phyloP scores from a whole-genome alignment of 2,797 vertebrate genomes.

The Neopelma chrysocephalum region DNA sequence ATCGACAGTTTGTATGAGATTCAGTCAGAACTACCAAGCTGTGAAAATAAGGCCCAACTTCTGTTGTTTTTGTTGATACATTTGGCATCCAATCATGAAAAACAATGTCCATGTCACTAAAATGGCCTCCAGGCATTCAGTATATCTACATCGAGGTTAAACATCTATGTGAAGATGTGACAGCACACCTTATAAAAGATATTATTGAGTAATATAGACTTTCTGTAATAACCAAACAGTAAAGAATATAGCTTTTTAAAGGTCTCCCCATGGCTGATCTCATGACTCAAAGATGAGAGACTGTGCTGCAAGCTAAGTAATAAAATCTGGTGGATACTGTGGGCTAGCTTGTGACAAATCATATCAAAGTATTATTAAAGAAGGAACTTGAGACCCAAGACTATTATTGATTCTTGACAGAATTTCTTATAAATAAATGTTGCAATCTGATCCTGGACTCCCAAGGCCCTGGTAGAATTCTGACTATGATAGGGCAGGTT shows the following conservation, averaged over 20 bases:
- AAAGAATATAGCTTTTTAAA: slow-evolving; percentile 87
- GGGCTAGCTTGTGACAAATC: slow-evolving; percentile 91
- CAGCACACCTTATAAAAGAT: slow-evolving; percentile 84
- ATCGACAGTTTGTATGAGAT: slow-evolving; percentile 76
- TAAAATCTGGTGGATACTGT: slow-evolving; percentile 87
- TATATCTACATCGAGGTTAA: slow-evolving; percentile 83
- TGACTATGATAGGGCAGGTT: slow-evolving; percentile 79
- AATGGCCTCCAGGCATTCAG: slow-evolving; percentile 79
- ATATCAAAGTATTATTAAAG: slow-evolving; percentile 95
- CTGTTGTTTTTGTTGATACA: slow-evolving; percentile 79
- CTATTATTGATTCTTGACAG: slow-evolving; percentile 93
- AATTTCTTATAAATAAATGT: slow-evolving; percentile 89
- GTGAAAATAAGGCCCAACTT: slow-evolving; percentile 75
- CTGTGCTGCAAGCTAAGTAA: slow-evolving; percentile 88
- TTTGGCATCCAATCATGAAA: slow-evolving; percentile 82
- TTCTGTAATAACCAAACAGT: slow-evolving; percentile 88
- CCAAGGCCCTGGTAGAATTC: slow-evolving; percentile 83
- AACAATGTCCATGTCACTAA: slow-evolving; percentile 80
- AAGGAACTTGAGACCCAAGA: slow-evolving; percentile 88
- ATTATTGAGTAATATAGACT: slow-evolving; percentile 88
- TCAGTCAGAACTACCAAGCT: slow-evolving; percentile 74
- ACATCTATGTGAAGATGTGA: slow-evolving; percentile 83
- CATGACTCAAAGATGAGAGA: slow-evolving; percentile 88
- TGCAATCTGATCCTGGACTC: slow-evolving; percentile 86
- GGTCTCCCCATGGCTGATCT: slow-evolving; percentile 86